Evolutionary conservation across 2,797 vertebrate genomes (phyloP).

Genomic region (Diceros bicornis): DNA sequence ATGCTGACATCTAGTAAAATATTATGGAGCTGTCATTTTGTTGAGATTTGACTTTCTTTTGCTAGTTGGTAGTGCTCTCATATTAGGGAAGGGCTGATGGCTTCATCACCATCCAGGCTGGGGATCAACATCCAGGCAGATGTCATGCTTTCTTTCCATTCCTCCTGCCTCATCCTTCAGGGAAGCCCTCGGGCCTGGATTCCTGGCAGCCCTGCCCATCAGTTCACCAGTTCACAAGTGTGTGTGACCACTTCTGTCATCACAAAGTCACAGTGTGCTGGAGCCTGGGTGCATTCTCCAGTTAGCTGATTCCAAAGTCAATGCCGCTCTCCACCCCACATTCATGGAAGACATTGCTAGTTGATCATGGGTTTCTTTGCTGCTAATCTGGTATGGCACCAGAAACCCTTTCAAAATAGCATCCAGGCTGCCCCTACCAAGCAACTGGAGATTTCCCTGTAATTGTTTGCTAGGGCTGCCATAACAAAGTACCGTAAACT

Average conservation of each 20-base stretch:
- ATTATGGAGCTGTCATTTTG: neutral
- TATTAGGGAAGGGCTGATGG: neutral
- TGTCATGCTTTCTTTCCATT: neutral
- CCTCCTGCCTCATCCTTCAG: neutral
- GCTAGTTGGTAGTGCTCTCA: neutral
- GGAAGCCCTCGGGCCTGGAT: neutral
- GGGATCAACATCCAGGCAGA: neutral
- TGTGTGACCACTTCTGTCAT: neutral
- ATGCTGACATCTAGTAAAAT: neutral
- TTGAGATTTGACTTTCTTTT: neutral
- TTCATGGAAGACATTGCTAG: neutral
- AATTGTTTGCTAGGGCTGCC: neutral
- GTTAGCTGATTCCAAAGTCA: neutral
- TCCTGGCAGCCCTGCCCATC: neutral
- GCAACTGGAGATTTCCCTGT: neutral
- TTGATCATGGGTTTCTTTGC: neutral
- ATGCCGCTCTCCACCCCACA: neutral
- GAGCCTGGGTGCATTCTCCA: neutral
- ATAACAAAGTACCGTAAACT: neutral
- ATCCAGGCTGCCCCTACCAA: neutral
- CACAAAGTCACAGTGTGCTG: neutral
- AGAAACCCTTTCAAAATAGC: neutral
- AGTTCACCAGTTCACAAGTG: neutral
- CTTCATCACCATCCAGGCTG: neutral
- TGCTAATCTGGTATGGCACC: neutral